Base-by-base conservation (phyloP, 2,888 invertebrate genomes). In the Mimachlamys varia region DNA sequence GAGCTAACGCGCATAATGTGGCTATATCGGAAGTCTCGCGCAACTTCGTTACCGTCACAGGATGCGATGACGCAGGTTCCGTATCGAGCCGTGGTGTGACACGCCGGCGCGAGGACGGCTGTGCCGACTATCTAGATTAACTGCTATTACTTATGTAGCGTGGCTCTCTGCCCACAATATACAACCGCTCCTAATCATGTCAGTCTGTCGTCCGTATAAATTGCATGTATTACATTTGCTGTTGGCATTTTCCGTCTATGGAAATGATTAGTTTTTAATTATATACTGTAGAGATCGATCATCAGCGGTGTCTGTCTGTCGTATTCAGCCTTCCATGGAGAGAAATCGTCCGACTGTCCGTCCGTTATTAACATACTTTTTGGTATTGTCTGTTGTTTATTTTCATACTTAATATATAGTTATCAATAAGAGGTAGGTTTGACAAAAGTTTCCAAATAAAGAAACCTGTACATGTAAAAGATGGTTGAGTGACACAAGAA, bases 31-130 rank as follows among this genome's bases (percentile, higher is more conserved):
- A 76, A 76, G 33, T 33, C 76, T 76, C 76, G 76, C 76, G 33
- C 76, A 76, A 76, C 76, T 76, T 76, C 33, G 76, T 76, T 76
- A 76, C 33, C 76, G 76, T 76, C 76, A 76, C 76, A 33, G 76
- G 76, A 76, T 76, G 12, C 76, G 76, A 76, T 76, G 76, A 76
- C 76, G 76, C 76, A 76, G 33, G 33, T 76, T 76, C 76, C 33
- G 76, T 76, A 76, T 76, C 76, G 76, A 76, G 76, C 33, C 33
- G 76, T 76, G 33, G 76, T 76, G 76, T 76, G 76, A 33, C 33
- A 76, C 62, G 27, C 27, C 27, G 62, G 27, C 13, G 13, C 33
- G 76, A 7, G 27, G 27, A 33, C 27, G 76, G 33, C 76, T 76
- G 76, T 27, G 27, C 33, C 0, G 76, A 15, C 27, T 76, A 1